A percentile compares a stretch with the other conserved stretches of the same genome.
Conservation (phyloP, 2,888 invertebrate genomes). For the Caradrina kadenii region DNA sequence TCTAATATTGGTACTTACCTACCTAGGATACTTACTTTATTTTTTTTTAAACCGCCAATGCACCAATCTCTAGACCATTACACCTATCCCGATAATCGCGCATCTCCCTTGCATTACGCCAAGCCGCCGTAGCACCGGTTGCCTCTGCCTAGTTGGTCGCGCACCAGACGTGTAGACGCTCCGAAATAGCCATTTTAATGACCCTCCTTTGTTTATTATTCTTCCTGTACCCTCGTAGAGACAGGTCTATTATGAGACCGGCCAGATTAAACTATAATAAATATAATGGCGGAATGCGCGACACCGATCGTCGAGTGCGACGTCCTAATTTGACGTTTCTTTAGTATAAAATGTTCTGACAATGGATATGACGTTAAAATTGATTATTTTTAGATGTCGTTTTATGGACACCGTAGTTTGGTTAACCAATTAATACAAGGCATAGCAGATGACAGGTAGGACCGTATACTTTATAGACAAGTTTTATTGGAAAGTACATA, state of each 20-base stretch:
- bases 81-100: conserved; percentile 31
- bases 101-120: conserved; percentile 27
- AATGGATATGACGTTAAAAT: not conserved
- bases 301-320: conserved; percentile 7
- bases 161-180: conserved; percentile 73
- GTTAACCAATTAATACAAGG: too few species aligned
- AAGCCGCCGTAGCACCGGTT: conserved; percentile 25
- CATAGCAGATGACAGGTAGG: too few species aligned
- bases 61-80: not conserved
- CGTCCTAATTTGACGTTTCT: conserved; percentile 24
- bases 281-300: conserved; percentile 50
- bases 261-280: conserved; percentile 54
- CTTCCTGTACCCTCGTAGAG: conserved; percentile 71
- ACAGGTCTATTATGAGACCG: conserved; percentile 69
- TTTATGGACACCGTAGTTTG: not conserved
- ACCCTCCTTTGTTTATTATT: conserved; percentile 87
- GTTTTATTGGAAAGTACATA: too few species aligned
- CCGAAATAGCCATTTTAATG: conserved; percentile 88
- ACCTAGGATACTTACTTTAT: too few species aligned
- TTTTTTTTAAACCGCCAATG: not conserved
- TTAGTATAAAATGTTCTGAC: not conserved
- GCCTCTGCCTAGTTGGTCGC: conserved; percentile 71
- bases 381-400: too few species aligned
- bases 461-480: too few species aligned
- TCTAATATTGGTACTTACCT: too few species aligned